Evolutionary conservation across 2,113 vertebrate species (phyloP).

Genomic region (Myanophis thanlyinensis): DNA sequence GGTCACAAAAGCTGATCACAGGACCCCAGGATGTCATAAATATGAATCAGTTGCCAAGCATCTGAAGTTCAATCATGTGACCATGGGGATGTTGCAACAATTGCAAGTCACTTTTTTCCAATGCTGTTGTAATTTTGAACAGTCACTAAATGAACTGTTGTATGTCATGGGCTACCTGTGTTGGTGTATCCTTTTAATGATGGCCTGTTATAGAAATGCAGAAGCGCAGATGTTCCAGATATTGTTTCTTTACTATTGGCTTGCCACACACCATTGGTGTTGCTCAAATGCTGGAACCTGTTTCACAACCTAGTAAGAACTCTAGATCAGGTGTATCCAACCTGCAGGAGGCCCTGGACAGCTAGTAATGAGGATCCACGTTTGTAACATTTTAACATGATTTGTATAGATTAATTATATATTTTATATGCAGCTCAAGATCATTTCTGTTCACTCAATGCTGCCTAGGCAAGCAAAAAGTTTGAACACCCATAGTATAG

Average conservation of each 20-base stretch:
- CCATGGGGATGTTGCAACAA: neutral
- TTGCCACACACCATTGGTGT: neutral
- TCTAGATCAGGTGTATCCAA: neutral
- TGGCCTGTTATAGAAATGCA: neutral
- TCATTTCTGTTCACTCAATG: neutral
- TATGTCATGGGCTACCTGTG: neutral
- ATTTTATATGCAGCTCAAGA: neutral
- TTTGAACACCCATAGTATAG: neutral
- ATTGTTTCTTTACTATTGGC: neutral
- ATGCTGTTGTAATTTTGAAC: neutral
- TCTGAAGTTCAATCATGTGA: neutral
- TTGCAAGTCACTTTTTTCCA: neutral
- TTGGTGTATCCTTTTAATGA: neutral
- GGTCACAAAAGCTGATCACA: neutral
- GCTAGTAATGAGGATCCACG: neutral
- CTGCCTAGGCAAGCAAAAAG: neutral
- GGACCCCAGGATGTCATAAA: neutral
- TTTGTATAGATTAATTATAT: neutral
- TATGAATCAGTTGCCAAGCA: neutral
- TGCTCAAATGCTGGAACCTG: neutral
- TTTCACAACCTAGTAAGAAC: neutral
- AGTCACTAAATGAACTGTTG: neutral
- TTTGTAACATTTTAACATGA: neutral
- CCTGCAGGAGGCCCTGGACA: neutral
- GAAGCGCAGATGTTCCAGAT: neutral